phyloP scores from a whole-genome alignment of 2,888 invertebrate species.

The Daptonema setosum region DNA sequence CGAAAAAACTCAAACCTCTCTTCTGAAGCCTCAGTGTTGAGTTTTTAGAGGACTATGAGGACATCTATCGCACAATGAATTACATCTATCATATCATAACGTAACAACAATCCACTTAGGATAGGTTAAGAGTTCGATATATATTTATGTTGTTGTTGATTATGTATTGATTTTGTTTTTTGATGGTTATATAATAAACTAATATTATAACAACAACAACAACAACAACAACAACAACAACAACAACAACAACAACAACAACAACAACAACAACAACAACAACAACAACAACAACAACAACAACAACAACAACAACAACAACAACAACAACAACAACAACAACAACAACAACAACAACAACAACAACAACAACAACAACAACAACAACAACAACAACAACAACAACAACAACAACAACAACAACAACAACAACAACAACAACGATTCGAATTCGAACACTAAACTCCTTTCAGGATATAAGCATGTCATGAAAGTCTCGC shows the following conservation, averaged over 20 bases:
- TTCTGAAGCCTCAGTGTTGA: too few species aligned
- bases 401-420: not conserved
- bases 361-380: not conserved
- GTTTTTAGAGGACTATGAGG: too few species aligned
- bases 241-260: not conserved
- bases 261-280: not conserved
- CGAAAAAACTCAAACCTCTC: too few species aligned
- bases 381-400: not conserved
- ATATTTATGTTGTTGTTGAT: too few species aligned
- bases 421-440: not conserved
- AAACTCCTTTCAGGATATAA: not conserved
- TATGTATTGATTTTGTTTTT: too few species aligned
- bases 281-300: not conserved
- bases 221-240: not conserved
- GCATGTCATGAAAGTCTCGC: too few species aligned
- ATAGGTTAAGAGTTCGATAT: too few species aligned
- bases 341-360: not conserved
- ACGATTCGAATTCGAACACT: not conserved
- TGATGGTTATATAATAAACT: too few species aligned
- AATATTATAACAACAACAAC: too few species aligned
- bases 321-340: not conserved
- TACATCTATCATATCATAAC: too few species aligned
- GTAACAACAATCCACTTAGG: too few species aligned
- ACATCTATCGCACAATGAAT: too few species aligned
- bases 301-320: not conserved